Evolutionary conservation across 2,797 vertebrate species (phyloP), one percentile per base, ranked within the genome.

Genomic region (Gymnodraco acuticeps): DNA sequence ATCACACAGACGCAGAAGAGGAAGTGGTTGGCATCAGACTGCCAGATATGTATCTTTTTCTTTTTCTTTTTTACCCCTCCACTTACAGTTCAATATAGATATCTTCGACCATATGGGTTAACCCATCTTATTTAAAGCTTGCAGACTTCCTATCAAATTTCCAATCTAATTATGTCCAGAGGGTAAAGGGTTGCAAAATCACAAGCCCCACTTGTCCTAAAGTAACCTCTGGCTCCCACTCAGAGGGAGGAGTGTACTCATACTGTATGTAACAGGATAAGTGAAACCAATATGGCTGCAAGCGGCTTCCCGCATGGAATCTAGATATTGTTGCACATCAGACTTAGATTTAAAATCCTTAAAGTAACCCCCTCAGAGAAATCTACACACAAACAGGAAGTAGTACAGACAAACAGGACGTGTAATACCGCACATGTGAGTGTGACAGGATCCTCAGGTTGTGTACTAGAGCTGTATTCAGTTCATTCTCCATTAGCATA

Each of bases 341-440:
- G 54, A 77, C 33, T 38, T 38, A 8, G 54, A 27, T 27, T 65
- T 2, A 45, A 80, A 78, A 58, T 11, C 38, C 47, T 62, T 70
- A 7, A 77, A 75, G 73, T 55, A 71, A 71, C 43, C 14, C 60
- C 45, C 60, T 76, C 8, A 74, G 3, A 55, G 4, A 56, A 43
- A 75, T 38, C 46, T 68, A 56, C n/a, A 54, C 67, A 70, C 27
- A 81, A 51, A 68, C 14, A 87, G 74, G 88, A 93, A 92, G 81
- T 86, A 54, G 78, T 88, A 77, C 74, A 86, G 64, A 83, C 83
- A 88, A 74, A 89, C 78, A 84, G 86, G 84, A 92, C 52, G 73
- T 84, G 71, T 81, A 76, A 68, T 27, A 17, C 47, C 52, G 45
- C 56, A 54, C 51, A 73, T 60, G 43, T 61, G 63, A 80, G 65